phyloP scores from a whole-genome alignment of 1,140 invertebrate species.

The Heliothis subflexa region DNA sequence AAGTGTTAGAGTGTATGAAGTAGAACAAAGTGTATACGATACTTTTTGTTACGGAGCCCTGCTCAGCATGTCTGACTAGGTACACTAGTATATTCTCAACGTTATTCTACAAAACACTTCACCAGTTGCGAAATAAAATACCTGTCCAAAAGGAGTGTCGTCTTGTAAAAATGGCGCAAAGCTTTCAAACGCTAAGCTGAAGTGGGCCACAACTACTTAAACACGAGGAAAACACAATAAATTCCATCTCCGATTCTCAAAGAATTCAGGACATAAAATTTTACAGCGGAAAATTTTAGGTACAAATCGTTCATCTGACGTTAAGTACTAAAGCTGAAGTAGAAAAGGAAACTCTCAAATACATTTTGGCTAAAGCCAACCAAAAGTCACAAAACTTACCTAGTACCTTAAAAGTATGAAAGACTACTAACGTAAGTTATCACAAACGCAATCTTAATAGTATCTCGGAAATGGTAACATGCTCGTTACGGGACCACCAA shows the following conservation, averaged over 20 bases:
- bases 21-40: not conserved
- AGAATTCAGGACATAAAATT: constrained; percentile 10
- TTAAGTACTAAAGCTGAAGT: constrained; percentile 20
- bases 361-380: constrained; percentile 26
- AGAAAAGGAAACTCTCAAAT: constrained; percentile 6
- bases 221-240: constrained; percentile 17
- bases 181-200: not conserved
- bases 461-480: constrained; percentile 42
- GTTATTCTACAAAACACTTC: not conserved
- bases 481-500: constrained; percentile 39
- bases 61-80: not conserved
- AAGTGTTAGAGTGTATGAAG: not conserved
- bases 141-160: constrained; percentile 7
- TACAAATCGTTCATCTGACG: constrained; percentile 26
- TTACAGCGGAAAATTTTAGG: constrained; percentile 12
- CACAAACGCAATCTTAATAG: constrained; percentile 43
- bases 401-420: constrained; percentile 1
- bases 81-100: not conserved
- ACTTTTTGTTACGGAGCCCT: not conserved
- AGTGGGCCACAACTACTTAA: constrained; percentile 12
- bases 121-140: constrained; percentile 16
- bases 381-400: not conserved
- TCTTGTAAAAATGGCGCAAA: constrained; percentile 17
- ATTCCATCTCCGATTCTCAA: not conserved
- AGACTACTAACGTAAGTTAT: constrained; percentile 36